Evolutionary conservation across 2,797 vertebrate species (phyloP).

Genomic region (Helicolenus hilgendorfi): DNA sequence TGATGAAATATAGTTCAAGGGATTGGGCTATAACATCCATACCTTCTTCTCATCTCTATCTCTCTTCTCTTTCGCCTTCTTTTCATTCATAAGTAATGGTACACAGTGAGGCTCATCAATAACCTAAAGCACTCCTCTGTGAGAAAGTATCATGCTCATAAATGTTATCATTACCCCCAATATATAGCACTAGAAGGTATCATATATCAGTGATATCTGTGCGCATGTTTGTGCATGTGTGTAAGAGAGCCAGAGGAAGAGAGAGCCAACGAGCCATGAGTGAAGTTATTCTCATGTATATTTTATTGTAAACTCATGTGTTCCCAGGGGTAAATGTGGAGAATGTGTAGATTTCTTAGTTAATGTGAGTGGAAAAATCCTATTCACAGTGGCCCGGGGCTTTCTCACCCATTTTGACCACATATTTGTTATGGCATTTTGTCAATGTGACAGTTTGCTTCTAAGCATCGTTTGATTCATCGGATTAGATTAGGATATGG

Average conservation of each 20-base stretch:
- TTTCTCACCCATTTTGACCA: conserved; percentile 15
- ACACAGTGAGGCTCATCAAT: conserved; percentile 87
- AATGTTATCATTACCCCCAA: conserved; percentile 86
- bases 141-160: conserved; percentile 83
- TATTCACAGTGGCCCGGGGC: neutral
- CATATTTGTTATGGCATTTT: neutral
- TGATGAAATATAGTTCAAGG: conserved; percentile 89
- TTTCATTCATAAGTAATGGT: conserved; percentile 89
- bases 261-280: conserved; percentile 39
- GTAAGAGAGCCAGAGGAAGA: neutral
- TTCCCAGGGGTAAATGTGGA: conserved; percentile 15
- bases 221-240: conserved; percentile 46
- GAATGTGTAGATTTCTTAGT: conserved; percentile 37
- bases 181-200: conserved; percentile 47
- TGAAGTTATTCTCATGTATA: conserved; percentile 57
- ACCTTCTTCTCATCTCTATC: conserved; percentile 78
- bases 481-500: neutral
- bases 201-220: conserved; percentile 62
- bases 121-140: conserved; percentile 79
- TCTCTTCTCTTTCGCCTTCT: conserved; percentile 64
- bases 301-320: conserved; percentile 46
- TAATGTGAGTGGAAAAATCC: conserved; percentile 32
- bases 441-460: conserved; percentile 1
- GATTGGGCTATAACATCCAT: conserved; percentile 77
- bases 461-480: neutral